These are phyloP conservation scores for Notiomystis cincta DNA, from an alignment of 2,113 vertebrate genomes.

Conservation along the genomic window DNA sequence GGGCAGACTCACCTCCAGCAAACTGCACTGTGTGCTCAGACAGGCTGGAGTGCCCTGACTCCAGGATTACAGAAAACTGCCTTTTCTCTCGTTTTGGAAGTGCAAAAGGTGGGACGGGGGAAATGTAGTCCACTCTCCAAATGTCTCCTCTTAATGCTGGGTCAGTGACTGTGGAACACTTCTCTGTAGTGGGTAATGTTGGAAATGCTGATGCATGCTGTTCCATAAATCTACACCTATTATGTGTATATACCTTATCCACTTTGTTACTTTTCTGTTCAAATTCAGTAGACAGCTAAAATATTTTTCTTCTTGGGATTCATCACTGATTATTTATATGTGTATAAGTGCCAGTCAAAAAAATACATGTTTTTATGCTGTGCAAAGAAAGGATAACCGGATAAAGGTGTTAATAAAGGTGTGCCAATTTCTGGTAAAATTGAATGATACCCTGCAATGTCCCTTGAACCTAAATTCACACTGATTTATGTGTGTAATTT, in stretches of 20 bases:
- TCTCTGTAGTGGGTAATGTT: neutral
- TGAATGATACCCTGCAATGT: neutral
- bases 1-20: neutral
- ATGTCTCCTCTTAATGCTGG: neutral
- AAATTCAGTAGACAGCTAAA: neutral
- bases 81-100: neutral
- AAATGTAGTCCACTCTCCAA: neutral
- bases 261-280: neutral
- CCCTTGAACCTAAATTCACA: neutral
- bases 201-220: neutral
- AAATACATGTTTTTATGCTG: neutral
- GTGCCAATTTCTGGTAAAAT: neutral
- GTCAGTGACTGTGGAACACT: neutral
- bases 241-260: neutral
- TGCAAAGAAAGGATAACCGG: neutral
- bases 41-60: neutral
- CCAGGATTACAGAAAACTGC: neutral
- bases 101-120: neutral
- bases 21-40: neutral
- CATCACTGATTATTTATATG: neutral
- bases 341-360: neutral
- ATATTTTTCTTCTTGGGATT: neutral
- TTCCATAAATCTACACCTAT: neutral
- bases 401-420: neutral
- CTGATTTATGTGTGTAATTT: neutral